Evolutionary conservation across 2,113 vertebrate species (phyloP).

Genomic region (Limnothrissa miodon): DNA sequence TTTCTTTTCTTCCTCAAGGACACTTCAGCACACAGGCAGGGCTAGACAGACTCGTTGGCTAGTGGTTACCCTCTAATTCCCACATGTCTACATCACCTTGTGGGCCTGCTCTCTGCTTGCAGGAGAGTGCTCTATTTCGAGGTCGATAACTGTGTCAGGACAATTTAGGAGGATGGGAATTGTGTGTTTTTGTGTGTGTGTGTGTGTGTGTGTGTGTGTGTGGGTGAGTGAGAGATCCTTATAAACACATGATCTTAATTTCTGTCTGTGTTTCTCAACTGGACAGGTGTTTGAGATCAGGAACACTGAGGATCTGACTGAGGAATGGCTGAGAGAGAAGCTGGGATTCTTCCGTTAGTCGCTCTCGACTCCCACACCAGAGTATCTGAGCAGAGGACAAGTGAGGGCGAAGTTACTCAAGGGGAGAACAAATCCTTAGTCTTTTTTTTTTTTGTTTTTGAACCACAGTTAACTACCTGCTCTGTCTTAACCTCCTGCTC

Average conservation of each 20-base stretch:
- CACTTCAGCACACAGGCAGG: not conserved
- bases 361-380: not conserved
- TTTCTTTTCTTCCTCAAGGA: conserved; percentile 17
- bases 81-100: not conserved
- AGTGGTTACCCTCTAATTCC: not conserved
- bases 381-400: conserved; percentile 33
- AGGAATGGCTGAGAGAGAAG: conserved; percentile 95
- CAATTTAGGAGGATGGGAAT: not conserved
- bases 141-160: conserved; percentile 11
- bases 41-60: not conserved
- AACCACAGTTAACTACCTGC: conserved; percentile 13
- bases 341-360: conserved; percentile 90
- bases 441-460: conserved; percentile 47
- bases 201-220: no score
- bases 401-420: conserved; percentile 50
- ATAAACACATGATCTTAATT: not conserved
- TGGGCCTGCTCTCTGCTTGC: not conserved
- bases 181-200: no score
- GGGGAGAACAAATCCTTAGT: conserved; percentile 47
- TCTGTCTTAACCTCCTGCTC: not conserved
- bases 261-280: not conserved
- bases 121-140: not conserved
- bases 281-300: conserved; percentile 95
- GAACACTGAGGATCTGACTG: conserved; percentile 95
- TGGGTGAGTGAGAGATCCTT: not conserved